Evolutionary conservation across 2,113 vertebrate genomes (phyloP).

Genomic region (Catharus bicknelli): DNA sequence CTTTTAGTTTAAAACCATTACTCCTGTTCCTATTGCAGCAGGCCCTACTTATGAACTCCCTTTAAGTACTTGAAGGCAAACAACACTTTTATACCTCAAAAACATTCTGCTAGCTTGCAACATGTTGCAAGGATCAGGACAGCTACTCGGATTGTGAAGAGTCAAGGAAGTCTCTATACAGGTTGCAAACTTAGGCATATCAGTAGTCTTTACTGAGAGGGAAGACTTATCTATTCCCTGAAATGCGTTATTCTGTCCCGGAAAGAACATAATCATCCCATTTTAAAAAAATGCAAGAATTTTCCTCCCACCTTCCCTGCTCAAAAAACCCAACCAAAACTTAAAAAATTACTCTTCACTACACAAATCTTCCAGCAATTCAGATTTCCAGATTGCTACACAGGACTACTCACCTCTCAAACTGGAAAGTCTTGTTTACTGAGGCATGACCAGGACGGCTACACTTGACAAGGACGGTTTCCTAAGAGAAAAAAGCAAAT

Average conservation of each 20-base stretch:
- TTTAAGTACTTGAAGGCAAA: background rate
- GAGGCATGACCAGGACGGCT: slow-evolving; percentile 47
- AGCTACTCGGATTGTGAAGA: background rate
- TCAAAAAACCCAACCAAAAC: background rate
- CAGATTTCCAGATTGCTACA: background rate
- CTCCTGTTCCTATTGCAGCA: background rate
- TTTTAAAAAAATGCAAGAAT: accelerated
- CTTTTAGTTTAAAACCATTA: background rate
- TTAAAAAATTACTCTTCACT: background rate
- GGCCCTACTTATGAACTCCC: background rate
- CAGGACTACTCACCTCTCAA: slow-evolving; percentile 69
- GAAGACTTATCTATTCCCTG: background rate
- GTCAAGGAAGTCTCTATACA: background rate
- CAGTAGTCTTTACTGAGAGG: background rate
- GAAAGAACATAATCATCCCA: background rate
- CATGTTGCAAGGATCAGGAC: background rate
- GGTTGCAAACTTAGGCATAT: background rate
- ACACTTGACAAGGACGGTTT: slow-evolving; percentile 67
- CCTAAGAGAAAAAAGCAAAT: slow-evolving; percentile 50
- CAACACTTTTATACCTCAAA: background rate
- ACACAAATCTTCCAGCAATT: background rate
- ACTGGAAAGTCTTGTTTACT: slow-evolving; percentile 62
- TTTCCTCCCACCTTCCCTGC: accelerated
- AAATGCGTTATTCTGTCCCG: background rate
- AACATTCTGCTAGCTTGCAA: background rate